Percentiles rank a stretch among this genome's conserved stretches.
These are phyloP conservation scores for Caenorhabditis virilis DNA, from an alignment of 2,888 invertebrate species.

Conservation along the genomic window DNA sequence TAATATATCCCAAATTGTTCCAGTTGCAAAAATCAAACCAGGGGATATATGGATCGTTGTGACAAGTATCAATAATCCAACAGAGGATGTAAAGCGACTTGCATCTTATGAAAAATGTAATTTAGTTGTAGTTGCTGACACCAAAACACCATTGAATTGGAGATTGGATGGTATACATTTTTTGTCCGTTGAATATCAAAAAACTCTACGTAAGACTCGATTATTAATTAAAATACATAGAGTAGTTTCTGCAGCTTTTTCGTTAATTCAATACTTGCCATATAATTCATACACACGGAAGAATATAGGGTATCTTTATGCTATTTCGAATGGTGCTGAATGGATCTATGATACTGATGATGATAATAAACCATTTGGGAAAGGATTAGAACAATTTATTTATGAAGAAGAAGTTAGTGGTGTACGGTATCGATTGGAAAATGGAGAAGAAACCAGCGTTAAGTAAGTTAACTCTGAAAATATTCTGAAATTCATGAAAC, in stretches of 20 bases:
- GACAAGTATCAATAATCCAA: conserved; percentile 23
- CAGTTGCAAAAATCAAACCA: conserved; percentile 5
- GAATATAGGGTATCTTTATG: conserved; percentile 6
- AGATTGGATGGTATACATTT: conserved; percentile 23
- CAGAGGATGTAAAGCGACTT: conserved; percentile 37
- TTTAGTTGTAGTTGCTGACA: conserved; percentile 33
- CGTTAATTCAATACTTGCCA: neutral
- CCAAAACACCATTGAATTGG: conserved; percentile 36
- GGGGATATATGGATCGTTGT: conserved; percentile 35
- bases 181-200: conserved; percentile 21
- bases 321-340: conserved; percentile 7
- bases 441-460: neutral
- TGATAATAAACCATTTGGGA: conserved; percentile 3
- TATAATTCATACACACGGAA: conserved; percentile 11
- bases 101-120: conserved; percentile 24
- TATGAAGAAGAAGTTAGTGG: conserved; percentile 1
- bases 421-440: neutral
- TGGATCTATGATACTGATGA: conserved; percentile 11
- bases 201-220: conserved; percentile 10
- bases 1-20: too few relatives aligned
- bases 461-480: too few relatives aligned
- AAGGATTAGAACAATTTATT: conserved; percentile 3
- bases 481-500: too few relatives aligned
- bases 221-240: too few relatives aligned
- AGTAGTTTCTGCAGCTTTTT: neutral